Conservation (phyloP, 1,140 invertebrate species). For the Catajapyx aquilonaris region DNA sequence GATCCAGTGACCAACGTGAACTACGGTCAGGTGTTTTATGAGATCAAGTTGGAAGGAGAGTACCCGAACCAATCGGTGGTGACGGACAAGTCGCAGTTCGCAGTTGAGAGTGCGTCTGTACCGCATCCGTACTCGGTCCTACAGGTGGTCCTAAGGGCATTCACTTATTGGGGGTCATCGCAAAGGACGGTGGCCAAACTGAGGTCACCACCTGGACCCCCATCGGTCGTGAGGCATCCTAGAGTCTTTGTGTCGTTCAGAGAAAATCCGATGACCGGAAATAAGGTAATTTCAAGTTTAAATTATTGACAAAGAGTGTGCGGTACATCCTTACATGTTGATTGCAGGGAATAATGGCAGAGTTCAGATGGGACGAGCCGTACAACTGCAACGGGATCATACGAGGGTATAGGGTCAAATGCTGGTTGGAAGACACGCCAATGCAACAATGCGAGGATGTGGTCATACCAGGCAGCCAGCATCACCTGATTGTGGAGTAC, state of each 20-base stretch:
- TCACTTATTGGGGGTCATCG: slow-evolving; percentile 64
- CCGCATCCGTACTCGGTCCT: slow-evolving; percentile 42
- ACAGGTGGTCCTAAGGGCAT: slow-evolving; percentile 47
- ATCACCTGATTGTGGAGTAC: slow-evolving; percentile 23
- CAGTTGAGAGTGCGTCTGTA: slow-evolving; percentile 23
- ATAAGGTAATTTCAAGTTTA: neutral
- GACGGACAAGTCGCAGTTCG: slow-evolving; percentile 16
- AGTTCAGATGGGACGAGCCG: slow-evolving; percentile 51
- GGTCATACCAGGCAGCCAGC: slow-evolving; percentile 15
- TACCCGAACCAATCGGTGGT: slow-evolving; percentile 13
- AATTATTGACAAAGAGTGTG: too few species aligned
- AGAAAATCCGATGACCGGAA: slow-evolving; percentile 13
- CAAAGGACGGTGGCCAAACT: slow-evolving; percentile 29
- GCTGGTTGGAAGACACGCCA: slow-evolving; percentile 24
- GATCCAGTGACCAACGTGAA: slow-evolving; percentile 44
- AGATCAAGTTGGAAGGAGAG: slow-evolving; percentile 39
- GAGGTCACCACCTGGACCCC: slow-evolving; percentile 43
- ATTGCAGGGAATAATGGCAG: slow-evolving; percentile 15
- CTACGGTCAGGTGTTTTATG: slow-evolving; percentile 61
- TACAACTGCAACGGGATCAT: slow-evolving; percentile 47
- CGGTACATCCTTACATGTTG: too few species aligned
- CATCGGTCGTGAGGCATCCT: slow-evolving; percentile 41
- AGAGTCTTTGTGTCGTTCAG: slow-evolving; percentile 38
- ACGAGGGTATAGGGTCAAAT: slow-evolving; percentile 42
- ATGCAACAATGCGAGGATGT: neutral